Base-by-base conservation (phyloP, 2,797 vertebrate genomes). In the Sparidentex hasta region DNA sequence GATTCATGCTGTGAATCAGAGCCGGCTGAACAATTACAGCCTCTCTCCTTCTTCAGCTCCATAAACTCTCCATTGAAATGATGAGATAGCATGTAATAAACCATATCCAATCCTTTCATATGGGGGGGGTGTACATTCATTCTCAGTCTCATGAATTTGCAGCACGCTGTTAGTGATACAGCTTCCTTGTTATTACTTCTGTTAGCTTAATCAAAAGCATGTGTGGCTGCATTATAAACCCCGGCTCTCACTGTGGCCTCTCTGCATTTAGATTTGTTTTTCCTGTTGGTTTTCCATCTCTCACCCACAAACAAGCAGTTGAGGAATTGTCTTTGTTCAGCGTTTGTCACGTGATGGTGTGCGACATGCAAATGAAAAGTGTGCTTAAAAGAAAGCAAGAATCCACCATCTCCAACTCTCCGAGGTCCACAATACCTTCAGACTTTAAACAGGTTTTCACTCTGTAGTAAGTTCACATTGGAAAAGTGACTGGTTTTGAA, bases 1-100 rank as follows among this genome's bases (percentile, higher is more conserved):
- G 59, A 82, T 84, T 87, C 68, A 80, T 2, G n/a, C 50, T 16
- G 66, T 78, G 82, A 85, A 76, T 86, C 68, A 80, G 2, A 83
- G 46, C 21, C 33, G 41, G 63, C 20, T 74, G 59, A 82, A 82
- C 80, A 78, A 86, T 73, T n/a, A 11, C 56, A 65, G 23, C 55
- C 12, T 73, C 58, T 48, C 46, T 55, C 41, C 48, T 43, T 57
- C 57, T 80, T 29, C 80, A 52, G 56, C 68, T 70, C 44, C 20
- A 70, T 65, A 66, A 80, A 67, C 65, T 46, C 52, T 71, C 62
- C 18, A 29, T 5, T 72, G 46, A 71, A 82, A 84, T n/a, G 18
- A 78, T 75, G n/a, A 23, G 50, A 73, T 23, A 8, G 56, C 23
- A 25, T 44, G 58, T 74, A 73, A 78, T 78, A 55, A 83, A 83